Base-by-base conservation (phyloP, 2,888 invertebrate species). In the Tubulanus polymorphus region DNA sequence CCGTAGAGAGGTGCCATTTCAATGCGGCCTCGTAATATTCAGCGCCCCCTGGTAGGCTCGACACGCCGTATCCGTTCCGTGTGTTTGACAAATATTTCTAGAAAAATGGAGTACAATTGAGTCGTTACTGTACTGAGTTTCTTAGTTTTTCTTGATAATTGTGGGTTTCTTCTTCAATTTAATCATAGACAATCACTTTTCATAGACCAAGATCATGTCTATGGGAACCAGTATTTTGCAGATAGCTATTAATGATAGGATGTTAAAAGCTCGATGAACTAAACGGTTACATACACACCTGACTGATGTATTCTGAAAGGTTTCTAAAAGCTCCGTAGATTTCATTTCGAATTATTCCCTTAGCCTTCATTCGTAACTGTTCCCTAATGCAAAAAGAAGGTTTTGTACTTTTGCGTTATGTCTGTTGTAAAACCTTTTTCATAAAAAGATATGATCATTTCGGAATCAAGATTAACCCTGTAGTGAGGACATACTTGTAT, bases 21-120 rank as follows among this genome's bases (percentile, higher is more conserved):
- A 78, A 66, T 37, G 70, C 68, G 1, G 70, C 71, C 28, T 61
- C 53, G 63, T 78, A 79, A 54, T 63, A 72, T 3, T 69, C 70
- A 26, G 51, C 51, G 2, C 79, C 78, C 28, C 68, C 61, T 6
- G 66, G 65, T 10, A 71, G 65, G 20, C 71, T 64, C 2, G 58
- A 52, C 10, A 73, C 68, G 1, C 73, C 76, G 27, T 70, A 70
- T 0, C 61, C 61, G 1, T 65, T 57, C 1, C 79, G 62, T 1
- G 69, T 64, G 37, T 66, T 54, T 0, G 53, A 55, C 45, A 67
- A 52, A 56, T 75, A 75, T 27, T 63, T 65, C 67, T 68, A 60
- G 32, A 55, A 62, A 6, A 49, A 25, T 32, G 15, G 23, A 10
- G 26, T 6, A 20, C 20, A 32, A 18, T 27, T 18, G 25, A 15